A percentile compares a stretch with the other conserved stretches of the same genome.
These are phyloP conservation scores for Sinonovacula constricta DNA, from an alignment of 1,140 invertebrate genomes.

Conservation along the genomic window DNA sequence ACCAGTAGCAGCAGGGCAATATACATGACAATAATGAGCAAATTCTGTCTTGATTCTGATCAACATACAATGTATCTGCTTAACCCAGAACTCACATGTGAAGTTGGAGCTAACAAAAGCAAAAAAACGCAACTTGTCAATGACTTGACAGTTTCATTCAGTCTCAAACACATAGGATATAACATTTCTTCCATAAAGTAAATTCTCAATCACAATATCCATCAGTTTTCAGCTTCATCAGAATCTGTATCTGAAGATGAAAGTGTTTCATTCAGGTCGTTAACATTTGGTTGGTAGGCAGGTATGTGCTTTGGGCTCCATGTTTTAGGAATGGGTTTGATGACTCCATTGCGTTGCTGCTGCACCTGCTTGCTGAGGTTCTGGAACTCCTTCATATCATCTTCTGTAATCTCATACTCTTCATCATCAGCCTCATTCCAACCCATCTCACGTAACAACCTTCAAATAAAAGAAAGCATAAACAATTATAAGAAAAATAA, in stretches of 20 bases:
- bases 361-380: conserved; percentile 70
- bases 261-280: conserved; percentile 67
- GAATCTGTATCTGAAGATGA: conserved; percentile 64
- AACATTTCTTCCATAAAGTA: too few species aligned
- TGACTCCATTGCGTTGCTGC: conserved; percentile 51
- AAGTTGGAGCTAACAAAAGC: too few species aligned
- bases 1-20: too few species aligned
- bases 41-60: too few species aligned
- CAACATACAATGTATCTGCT: too few species aligned
- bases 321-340: conserved; percentile 53
- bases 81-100: too few species aligned
- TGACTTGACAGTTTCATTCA: too few species aligned
- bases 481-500: background rate
- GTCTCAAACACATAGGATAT: too few species aligned
- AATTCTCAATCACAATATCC: too few species aligned
- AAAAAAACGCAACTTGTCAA: too few species aligned
- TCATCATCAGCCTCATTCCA: conserved; percentile 78
- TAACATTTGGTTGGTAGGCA: conserved; percentile 60
- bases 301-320: conserved; percentile 69
- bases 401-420: conserved; percentile 78
- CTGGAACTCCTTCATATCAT: conserved; percentile 77
- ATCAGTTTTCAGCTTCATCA: conserved; percentile 50
- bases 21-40: too few species aligned
- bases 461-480: conserved; percentile 56
- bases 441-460: conserved; percentile 77